Base-by-base conservation (phyloP, 2,888 invertebrate species). In the Hypena proboscidalis region DNA sequence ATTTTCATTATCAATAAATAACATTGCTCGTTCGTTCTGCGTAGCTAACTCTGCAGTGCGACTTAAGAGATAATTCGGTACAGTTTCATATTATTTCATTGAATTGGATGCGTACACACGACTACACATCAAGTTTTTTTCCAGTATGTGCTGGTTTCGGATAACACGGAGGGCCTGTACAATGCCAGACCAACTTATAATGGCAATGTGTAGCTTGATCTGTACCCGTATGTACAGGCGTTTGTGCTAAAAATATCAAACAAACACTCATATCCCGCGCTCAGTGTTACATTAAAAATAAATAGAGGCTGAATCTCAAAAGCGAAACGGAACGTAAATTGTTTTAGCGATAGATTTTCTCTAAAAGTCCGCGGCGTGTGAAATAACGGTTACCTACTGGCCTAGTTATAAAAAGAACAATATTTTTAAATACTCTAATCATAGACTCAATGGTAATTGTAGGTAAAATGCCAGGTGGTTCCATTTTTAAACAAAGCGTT, bases 191-290 rank as follows among this genome's bases (percentile, higher is more conserved):
- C n/a, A n/a, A n/a, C n/a, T n/a, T n/a, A n/a, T n/a, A n/a, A n/a
- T n/a, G n/a, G n/a, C n/a, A n/a, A n/a, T n/a, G n/a, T n/a, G n/a
- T n/a, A n/a, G n/a, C n/a, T n/a, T n/a, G n/a, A n/a, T n/a, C n/a
- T n/a, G n/a, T n/a, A n/a, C n/a, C n/a, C n/a, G n/a, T n/a, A n/a
- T 21, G 29, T 25, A 22, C 45, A 46, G 38, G 33, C 58, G 54
- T 43, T 45, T 22, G 49, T 15, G 58, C 63, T 64, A 64, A 65
- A 64, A 53, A 65, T 64, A 64, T 29, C 46, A 56, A 65, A 61
- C 66, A 63, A 63, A 65, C 52, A 61, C 58, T 53, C 42, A 46
- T 58, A 49, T 44, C 33, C 32, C 30, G 42, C 43, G 57, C 54
- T 43, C 45, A 32, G 22, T 34, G 47, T 49, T 49, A 56, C 35